Evolutionary conservation across 2,797 vertebrate species (phyloP).

Genomic region (Megalops cyprinoides): DNA sequence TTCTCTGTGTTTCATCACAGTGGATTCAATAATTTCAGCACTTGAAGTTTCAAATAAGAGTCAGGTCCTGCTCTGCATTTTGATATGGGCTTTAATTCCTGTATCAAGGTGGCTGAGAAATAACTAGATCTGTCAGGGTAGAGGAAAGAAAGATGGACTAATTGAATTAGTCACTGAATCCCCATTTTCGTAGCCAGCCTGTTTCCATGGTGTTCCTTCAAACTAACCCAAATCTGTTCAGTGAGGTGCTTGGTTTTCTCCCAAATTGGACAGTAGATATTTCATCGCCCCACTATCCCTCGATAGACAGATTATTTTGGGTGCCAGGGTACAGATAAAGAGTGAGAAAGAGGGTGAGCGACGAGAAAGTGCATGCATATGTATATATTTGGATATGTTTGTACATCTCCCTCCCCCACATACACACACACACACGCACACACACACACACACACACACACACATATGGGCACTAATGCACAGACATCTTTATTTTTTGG

Average conservation of each 20-base stretch:
- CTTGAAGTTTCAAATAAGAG: slow-evolving; percentile 21
- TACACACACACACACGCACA: too few relatives aligned
- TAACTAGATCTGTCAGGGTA: slow-evolving; percentile 15
- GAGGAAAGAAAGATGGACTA: not conserved
- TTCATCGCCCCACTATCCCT: not conserved
- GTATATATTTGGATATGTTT: too few relatives aligned
- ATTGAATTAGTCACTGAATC: slow-evolving; percentile 8
- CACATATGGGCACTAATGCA: too few relatives aligned
- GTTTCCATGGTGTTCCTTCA: not conserved
- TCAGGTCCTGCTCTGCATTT: not conserved
- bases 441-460: too few relatives aligned
- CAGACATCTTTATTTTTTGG: too few relatives aligned
- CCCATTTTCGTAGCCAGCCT: not conserved
- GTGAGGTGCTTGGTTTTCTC: not conserved
- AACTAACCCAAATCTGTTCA: not conserved
- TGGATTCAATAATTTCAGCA: slow-evolving; percentile 28
- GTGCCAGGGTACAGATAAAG: too few relatives aligned
- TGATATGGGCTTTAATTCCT: slow-evolving; percentile 33
- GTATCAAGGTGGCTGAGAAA: slow-evolving; percentile 35
- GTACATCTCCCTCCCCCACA: too few relatives aligned
- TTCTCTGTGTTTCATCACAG: slow-evolving; percentile 18
- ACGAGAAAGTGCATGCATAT: too few relatives aligned
- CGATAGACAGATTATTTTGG: not conserved
- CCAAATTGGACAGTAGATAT: not conserved
- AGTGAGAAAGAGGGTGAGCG: too few relatives aligned